These are phyloP conservation scores for Pogonognathellus flavescens DNA, from an alignment of 1,140 invertebrate genomes.

Conservation along the genomic window DNA sequence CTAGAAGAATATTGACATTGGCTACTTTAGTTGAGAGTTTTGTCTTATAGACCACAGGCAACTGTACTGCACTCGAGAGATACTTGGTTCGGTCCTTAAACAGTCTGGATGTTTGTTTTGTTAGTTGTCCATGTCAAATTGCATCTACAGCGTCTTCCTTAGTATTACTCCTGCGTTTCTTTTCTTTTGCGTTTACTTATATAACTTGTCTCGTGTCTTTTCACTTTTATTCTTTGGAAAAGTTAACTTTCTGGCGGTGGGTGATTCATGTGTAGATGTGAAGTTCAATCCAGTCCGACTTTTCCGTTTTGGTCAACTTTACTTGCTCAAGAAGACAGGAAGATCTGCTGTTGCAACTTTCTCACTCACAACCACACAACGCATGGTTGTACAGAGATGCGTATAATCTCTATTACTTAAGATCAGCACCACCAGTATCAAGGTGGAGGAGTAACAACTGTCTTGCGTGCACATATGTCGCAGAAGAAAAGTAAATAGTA, in stretches of 20 bases:
- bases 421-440: too few species aligned
- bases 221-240: conserved; percentile 26
- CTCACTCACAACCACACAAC: not conserved
- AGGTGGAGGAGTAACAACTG: too few species aligned
- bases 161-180: not conserved
- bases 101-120: too few species aligned
- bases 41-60: not conserved
- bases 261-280: not conserved
- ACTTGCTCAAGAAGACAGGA: not conserved
- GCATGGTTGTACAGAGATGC: too few species aligned
- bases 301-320: conserved; percentile 10
- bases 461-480: too few species aligned
- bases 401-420: too few species aligned
- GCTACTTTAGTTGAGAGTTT: conserved; percentile 4
- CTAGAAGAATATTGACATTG: conserved; percentile 44
- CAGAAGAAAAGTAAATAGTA: too few species aligned
- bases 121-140: too few species aligned
- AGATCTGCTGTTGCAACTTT: conserved; percentile 7
- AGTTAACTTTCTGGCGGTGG: conserved; percentile 29
- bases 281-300: not conserved
- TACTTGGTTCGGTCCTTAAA: not conserved
- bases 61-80: not conserved
- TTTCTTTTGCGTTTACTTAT: not conserved
- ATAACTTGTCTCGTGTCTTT: conserved; percentile 33
- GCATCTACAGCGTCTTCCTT: not conserved